Conservation (phyloP, 2,113 vertebrate genomes). For the Geothlypis trichas region DNA sequence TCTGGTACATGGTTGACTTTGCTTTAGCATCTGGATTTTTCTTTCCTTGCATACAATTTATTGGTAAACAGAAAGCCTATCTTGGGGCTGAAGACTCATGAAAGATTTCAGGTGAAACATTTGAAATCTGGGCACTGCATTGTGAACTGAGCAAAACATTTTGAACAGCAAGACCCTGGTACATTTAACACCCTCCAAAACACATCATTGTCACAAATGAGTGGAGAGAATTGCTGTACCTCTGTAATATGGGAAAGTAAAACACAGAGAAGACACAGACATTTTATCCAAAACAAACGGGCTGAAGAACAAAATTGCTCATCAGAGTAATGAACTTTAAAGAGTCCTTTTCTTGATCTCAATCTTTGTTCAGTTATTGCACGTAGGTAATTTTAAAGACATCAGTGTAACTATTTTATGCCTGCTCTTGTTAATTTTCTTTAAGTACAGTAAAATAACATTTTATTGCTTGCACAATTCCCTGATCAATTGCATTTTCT, state of each 20-base stretch:
- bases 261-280: neutral
- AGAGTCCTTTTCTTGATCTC: neutral
- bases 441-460: conserved; percentile 51
- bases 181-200: neutral
- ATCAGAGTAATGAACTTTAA: conserved; percentile 16
- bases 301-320: neutral
- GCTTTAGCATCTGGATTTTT: neutral
- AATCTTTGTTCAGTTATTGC: neutral
- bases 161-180: neutral
- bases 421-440: conserved; percentile 60
- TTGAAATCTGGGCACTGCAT: neutral
- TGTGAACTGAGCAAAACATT: neutral
- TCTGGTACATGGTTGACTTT: neutral
- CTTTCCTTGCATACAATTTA: neutral
- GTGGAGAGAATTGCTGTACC: neutral
- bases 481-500: conserved; percentile 63
- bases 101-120: fast-evolving
- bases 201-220: neutral
- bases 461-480: conserved; percentile 63
- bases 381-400: conserved; percentile 9
- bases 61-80: neutral
- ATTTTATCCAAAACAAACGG: conserved; percentile 1
- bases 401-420: conserved; percentile 10
- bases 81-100: neutral
- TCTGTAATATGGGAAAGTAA: neutral